phyloP scores from a whole-genome alignment of 2,888 invertebrate species.

The Pseudococcus longispinus region DNA sequence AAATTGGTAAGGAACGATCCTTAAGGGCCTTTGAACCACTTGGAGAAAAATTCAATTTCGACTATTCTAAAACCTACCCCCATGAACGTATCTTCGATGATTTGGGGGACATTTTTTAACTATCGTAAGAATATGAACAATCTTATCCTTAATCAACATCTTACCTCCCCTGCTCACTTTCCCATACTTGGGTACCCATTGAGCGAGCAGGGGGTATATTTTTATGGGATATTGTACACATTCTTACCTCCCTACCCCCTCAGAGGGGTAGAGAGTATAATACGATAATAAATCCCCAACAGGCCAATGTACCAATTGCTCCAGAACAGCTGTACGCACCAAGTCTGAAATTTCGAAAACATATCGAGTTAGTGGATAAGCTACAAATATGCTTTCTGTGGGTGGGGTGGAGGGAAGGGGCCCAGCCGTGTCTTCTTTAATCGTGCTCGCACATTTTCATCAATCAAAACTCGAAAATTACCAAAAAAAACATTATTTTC shows the following conservation, averaged over 20 bases:
- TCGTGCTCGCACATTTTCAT: too few relatives aligned
- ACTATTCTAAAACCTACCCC: too few relatives aligned
- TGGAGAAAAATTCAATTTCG: too few relatives aligned
- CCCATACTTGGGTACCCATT: background rate
- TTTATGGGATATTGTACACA: background rate
- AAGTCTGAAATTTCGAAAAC: background rate
- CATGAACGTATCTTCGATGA: too few relatives aligned
- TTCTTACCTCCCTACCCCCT: background rate
- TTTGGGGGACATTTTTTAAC: background rate
- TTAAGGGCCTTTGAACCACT: too few relatives aligned
- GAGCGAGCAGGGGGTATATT: background rate
- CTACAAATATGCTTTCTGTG: background rate
- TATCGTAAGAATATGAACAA: background rate
- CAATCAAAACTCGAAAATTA: too few relatives aligned
- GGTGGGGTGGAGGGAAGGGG: too few relatives aligned
- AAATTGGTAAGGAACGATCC: too few relatives aligned
- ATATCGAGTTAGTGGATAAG: background rate
- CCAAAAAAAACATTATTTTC: too few relatives aligned
- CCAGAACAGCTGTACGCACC: background rate
- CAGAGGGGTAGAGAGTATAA: background rate
- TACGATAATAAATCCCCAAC: background rate
- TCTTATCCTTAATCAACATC: background rate
- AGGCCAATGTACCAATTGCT: background rate
- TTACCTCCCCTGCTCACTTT: background rate
- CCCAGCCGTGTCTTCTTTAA: too few relatives aligned